Base-by-base conservation (phyloP, 2,113 vertebrate species). In the Aspidoscelis tigris region DNA sequence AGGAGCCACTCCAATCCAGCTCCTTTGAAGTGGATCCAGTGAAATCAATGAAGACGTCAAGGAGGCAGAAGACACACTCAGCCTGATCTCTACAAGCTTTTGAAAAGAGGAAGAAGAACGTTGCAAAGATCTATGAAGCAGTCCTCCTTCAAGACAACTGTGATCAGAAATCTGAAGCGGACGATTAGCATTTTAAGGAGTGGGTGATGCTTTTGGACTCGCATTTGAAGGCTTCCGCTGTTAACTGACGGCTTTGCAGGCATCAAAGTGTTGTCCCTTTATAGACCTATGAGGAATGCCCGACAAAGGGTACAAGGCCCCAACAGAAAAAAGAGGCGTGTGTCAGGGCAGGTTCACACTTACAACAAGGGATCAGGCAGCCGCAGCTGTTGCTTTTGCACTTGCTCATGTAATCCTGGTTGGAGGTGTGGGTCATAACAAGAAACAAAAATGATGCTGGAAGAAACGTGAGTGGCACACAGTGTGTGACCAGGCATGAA, bases 181-280 rank as follows among this genome's bases (percentile, higher is more conserved):
- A 76, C 87, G 70, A 89, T 88, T 89, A 91, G 70, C 78, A 91
- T 91, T 91, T 92, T 91, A 89, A 93, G 75, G 85, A 87, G 78
- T 72, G 71, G 79, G 79, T 80, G 86, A 86, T 81, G 53, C 55
- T 87, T 76, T 43, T 16, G 70, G 66, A 69, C 69, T 88, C 83
- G 74, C 68, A 39, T 70, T 79, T 86, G 84, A 88, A 87, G 83
- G 44, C 78, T 66, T 86, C 73, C 73, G 86, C 82, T 86, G 82
- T 92, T 87, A 92, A 84, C 78, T 87, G 88, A 82, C 68, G 92
- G 69, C 65, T 87, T 50, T 91, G 83, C 88, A 81, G 74, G 26
- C 84, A 90, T 88, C 89, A 44, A 91, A 83, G 64, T 26, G 68
- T 90, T 86, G 89, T 83, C 75, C 81, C 84, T 76, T 74, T 68